Evolutionary conservation across 2,797 vertebrate species (phyloP), one percentile per base, ranked within the genome.

Genomic region (Odontamblyopus rebecca): DNA sequence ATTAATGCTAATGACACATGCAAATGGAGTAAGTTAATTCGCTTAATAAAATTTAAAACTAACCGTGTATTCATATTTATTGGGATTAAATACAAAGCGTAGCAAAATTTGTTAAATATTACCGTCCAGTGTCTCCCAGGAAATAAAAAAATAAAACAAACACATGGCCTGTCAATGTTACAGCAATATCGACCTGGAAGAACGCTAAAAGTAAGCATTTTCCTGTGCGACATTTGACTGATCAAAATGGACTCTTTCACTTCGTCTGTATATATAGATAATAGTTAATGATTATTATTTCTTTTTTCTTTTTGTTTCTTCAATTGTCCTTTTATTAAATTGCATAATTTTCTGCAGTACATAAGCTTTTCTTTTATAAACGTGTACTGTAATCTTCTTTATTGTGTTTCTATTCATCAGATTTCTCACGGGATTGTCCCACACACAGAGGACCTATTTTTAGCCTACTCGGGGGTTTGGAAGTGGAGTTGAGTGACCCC

Each of bases 401-500:
- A 50, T 61, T 68, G 70, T 80, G 73, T 64, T 65, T 75, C 76
- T 76, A 56, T 78, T 69, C 35, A 62, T 82, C 70, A 82, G 77
- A 82, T 85, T 80, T 75, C 80, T 68, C 69, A 53, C 70, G 68
- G 48, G 64, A 13, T 53, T 61, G 70, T 61, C 70, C 29, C 48
- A 63, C 77, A 38, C 48, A 63, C 77, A 65, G 61, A 69, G 18
- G 41, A 19, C 68, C 85, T 94, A 93, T 92, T 90, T 92, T 92
- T 92, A 92, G 86, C 61, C 1, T 18, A 60, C 69, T 77, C 75
- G 69, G 65, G 73, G 73, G 87, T 87, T 92, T 90, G 76, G 87
- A 88, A 87, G 83, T 89, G 88, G 79, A 86, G 74, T 76, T 83
- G 78, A 69, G 80, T 79, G 71, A 90, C 91, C 91, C 88, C 82